Conservation (phyloP, 2,113 vertebrate genomes). For the Ovis canadensis region DNA sequence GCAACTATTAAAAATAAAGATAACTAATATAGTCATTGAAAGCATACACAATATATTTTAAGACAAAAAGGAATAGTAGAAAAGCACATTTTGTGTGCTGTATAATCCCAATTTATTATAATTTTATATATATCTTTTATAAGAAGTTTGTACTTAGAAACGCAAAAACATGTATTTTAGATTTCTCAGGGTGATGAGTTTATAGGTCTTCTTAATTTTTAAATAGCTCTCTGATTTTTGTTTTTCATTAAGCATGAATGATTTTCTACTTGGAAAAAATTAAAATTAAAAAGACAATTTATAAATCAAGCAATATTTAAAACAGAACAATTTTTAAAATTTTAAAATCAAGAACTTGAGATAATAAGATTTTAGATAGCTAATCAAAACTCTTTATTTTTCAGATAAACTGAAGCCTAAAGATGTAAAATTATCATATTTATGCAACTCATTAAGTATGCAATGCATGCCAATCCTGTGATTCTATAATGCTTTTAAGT, state of each 20-base stretch:
- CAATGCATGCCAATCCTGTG: background rate
- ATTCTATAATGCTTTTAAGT: background rate
- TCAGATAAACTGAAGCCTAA: background rate
- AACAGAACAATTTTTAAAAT: background rate
- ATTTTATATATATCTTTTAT: background rate
- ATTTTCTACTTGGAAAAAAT: background rate
- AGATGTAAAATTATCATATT: background rate
- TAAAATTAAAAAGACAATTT: background rate
- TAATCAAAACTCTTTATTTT: background rate
- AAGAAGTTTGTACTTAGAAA: background rate
- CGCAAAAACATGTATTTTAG: background rate
- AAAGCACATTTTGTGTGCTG: background rate
- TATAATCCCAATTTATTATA: background rate
- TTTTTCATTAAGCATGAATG: background rate
- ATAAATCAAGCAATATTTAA: background rate
- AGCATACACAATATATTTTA: background rate
- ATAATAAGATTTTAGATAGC: background rate
- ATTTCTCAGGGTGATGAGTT: background rate
- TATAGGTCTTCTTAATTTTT: background rate
- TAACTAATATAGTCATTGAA: background rate
- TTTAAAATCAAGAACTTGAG: constrained; percentile 2
- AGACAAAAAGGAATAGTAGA: background rate
- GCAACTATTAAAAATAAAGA: background rate
- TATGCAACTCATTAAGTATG: background rate
- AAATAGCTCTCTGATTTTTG: background rate